Base-by-base conservation (phyloP, 2,888 invertebrate genomes). In the Frankliniella intonsa region DNA sequence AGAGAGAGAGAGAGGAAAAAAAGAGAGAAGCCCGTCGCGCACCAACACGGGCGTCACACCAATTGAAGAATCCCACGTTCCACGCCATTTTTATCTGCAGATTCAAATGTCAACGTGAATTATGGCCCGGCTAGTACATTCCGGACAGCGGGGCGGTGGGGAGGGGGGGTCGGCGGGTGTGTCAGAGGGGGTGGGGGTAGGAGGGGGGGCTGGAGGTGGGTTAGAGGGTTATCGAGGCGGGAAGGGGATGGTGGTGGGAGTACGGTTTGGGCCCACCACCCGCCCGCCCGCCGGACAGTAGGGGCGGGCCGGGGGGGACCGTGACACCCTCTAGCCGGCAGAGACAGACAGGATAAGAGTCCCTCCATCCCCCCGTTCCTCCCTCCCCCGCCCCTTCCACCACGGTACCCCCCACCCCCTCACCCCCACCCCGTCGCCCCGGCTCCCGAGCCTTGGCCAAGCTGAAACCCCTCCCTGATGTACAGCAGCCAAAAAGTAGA, bases 31-130 rank as follows among this genome's bases (percentile, higher is more conserved):
- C 38, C 3, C 62, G 19, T 62, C n/a, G 62, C 62, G 62, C 69
- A 76, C 69, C 22, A 25, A 76, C 69, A 76, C 69, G 25, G 69
- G 69, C 69, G 69, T 69, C 69, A 11, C 55, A 76, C 69, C 69
- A 76, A 76, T 76, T 76, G 69, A 76, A 76, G 69, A 22, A 76
- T 76, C 12, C 69, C 69, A 22, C 69, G 69, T 76, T 25, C 22
- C 25, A 12, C 22, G 25, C 69, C 69, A 76, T 76, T 76, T 76
- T 76, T 76, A 76, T 76, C 69, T 76, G 69, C 69, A 76, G 69
- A 76, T 76, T 76, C 69, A 76, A 76, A 76, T 76, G 69, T 76
- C 69, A 76, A 76, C 69, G 69, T 76, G 69, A 76, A 76, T 76
- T 76, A 76, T 76, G 69, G 69, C 69, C 11, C 25, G 22, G 11